Conservation (phyloP, 2,888 invertebrate species). For the Neoaliturus tenellus region DNA sequence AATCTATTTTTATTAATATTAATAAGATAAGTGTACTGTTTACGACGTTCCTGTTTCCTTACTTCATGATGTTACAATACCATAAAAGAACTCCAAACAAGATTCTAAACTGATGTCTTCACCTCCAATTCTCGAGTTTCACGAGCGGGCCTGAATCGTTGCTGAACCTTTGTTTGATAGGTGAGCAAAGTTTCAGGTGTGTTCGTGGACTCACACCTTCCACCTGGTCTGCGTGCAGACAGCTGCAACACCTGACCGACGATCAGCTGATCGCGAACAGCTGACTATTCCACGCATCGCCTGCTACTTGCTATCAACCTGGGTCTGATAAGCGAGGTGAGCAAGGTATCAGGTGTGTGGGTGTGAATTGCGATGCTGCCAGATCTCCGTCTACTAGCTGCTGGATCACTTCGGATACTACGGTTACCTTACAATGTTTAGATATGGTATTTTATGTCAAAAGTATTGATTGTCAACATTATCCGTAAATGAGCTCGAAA, state of each 20-base stretch:
- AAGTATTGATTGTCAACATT: no score
- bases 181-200: conserved; percentile 95
- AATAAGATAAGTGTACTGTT: no score
- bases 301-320: conserved; percentile 89
- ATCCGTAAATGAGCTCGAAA: no score
- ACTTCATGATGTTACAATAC: no score
- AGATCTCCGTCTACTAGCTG: no score
- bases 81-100: no score
- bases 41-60: no score
- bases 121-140: conserved; percentile 69
- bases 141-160: conserved; percentile 89
- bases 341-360: conserved; percentile 93
- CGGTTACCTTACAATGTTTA: no score
- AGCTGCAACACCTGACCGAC: background rate
- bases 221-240: background rate
- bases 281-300: conserved; percentile 72
- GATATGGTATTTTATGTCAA: no score
- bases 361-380: conserved; percentile 70
- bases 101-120: no score
- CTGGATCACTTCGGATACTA: no score
- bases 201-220: conserved; percentile 70
- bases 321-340: conserved; percentile 80
- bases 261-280: background rate
- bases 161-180: conserved; percentile 85
- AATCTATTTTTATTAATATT: no score